Evolutionary conservation across 1,140 invertebrate species (phyloP).

Genomic region (Plodia interpunctella): DNA sequence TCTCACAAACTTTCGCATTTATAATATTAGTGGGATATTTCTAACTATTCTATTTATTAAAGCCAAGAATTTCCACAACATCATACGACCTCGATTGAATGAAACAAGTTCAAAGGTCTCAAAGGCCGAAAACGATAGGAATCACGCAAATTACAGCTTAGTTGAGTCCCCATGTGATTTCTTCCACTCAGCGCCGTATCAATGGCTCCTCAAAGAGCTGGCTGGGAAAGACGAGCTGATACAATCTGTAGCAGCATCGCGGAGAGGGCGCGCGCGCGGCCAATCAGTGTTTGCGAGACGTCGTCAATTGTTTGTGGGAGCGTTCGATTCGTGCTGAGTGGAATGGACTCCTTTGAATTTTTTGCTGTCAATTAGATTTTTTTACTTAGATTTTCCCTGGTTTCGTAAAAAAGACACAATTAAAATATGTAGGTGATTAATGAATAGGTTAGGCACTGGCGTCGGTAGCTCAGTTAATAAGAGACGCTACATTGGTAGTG

Average conservation of each 20-base stretch:
- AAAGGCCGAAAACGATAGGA: not conserved
- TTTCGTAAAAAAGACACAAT: too few species aligned
- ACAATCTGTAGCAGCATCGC: slow-evolving; percentile 34
- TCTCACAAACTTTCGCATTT: too few species aligned
- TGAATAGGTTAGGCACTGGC: too few species aligned
- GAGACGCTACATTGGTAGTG: too few species aligned
- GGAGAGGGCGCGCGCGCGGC: slow-evolving; percentile 39
- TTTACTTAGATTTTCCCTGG: not conserved
- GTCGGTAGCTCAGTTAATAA: too few species aligned
- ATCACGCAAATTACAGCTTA: not conserved
- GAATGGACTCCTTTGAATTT: not conserved
- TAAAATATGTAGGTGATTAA: too few species aligned
- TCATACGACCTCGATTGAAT: not conserved
- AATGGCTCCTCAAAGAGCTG: slow-evolving; percentile 31
- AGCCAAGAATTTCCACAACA: too few species aligned
- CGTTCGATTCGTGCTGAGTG: slow-evolving; percentile 8
- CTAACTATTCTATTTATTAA: too few species aligned
- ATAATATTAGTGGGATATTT: too few species aligned
- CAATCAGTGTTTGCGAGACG: slow-evolving; percentile 42
- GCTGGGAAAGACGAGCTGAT: slow-evolving; percentile 31
- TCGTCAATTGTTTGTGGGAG: slow-evolving; percentile 32
- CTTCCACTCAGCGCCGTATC: slow-evolving; percentile 45
- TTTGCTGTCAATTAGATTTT: not conserved
- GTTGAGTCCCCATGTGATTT: slow-evolving; percentile 20
- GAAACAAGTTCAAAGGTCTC: not conserved